Conservation (phyloP, 2,797 vertebrate genomes). For the Schizopygopsis malacanthus region DNA sequence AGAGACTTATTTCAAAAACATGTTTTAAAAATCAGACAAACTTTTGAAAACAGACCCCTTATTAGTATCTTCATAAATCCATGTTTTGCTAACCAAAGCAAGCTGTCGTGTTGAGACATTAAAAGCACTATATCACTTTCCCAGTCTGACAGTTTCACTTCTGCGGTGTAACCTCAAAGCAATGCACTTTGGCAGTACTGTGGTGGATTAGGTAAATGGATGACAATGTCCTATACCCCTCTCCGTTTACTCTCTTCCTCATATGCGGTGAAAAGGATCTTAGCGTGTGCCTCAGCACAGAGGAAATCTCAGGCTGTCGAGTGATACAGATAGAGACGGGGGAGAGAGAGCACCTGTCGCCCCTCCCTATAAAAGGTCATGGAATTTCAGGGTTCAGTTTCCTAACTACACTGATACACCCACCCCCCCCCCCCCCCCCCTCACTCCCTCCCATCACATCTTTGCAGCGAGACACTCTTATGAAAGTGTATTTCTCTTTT, state of each 20-base stretch:
- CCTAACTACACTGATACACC: slow-evolving; percentile 42
- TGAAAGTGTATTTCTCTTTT: background rate
- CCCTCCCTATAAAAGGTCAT: slow-evolving; percentile 66
- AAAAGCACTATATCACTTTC: background rate
- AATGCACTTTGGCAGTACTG: slow-evolving; percentile 1
- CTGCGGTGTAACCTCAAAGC: background rate
- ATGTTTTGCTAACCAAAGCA: background rate
- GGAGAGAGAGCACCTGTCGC: slow-evolving; percentile 67
- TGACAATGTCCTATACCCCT: slow-evolving; percentile 21
- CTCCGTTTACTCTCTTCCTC: slow-evolving; percentile 1
- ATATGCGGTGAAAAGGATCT: slow-evolving; percentile 1
- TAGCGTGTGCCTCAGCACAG: background rate
- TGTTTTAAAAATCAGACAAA: background rate
- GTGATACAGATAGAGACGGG: slow-evolving; percentile 55
- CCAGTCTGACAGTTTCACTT: background rate
- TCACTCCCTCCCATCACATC: slow-evolving; percentile 32
- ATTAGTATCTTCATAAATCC: background rate
- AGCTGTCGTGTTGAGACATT: background rate
- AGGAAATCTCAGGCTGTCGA: slow-evolving; percentile 37
- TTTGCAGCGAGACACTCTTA: background rate
- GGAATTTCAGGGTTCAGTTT: slow-evolving; percentile 66
- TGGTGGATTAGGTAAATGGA: slow-evolving; percentile 27
- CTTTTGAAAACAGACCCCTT: background rate
- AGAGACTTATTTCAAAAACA: background rate
- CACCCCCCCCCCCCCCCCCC: no score